Evolutionary conservation across 2,797 vertebrate species (phyloP).

Genomic region (Falco concolor): DNA sequence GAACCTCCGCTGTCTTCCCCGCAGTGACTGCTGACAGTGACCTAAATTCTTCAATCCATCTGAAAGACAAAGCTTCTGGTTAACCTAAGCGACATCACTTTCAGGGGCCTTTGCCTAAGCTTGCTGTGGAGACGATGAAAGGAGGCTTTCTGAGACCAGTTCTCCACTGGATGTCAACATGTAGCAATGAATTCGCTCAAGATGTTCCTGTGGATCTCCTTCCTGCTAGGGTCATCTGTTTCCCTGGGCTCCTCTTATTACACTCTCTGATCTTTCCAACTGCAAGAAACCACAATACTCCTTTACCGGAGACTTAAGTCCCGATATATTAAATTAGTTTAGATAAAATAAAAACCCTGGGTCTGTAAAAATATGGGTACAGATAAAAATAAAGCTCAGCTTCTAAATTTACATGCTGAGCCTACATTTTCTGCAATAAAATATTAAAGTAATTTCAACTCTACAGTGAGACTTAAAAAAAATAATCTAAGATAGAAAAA

Average conservation of each 20-base stretch:
- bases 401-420: constrained; percentile 42
- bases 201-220: not conserved
- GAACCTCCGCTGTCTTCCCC: not conserved
- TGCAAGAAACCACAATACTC: not conserved
- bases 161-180: not conserved
- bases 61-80: constrained; percentile 18
- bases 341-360: not conserved
- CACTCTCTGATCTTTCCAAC: not conserved
- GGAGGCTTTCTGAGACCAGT: not conserved
- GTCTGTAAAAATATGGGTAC: not conserved
- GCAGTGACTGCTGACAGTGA: constrained; percentile 28
- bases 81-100: not conserved
- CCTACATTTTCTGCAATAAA: constrained; percentile 57
- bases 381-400: not conserved
- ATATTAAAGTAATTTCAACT: constrained; percentile 59
- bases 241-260: not conserved
- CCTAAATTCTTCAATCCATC: constrained; percentile 12
- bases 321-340: not conserved
- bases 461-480: not conserved
- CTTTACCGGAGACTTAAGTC: not conserved
- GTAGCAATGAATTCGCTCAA: not conserved
- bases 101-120: not conserved
- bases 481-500: not conserved
- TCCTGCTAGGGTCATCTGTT: not conserved
- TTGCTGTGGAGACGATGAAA: not conserved